Conservation (phyloP, 2,888 invertebrate genomes). For the Pseudococcus jackbeardsleyi region DNA sequence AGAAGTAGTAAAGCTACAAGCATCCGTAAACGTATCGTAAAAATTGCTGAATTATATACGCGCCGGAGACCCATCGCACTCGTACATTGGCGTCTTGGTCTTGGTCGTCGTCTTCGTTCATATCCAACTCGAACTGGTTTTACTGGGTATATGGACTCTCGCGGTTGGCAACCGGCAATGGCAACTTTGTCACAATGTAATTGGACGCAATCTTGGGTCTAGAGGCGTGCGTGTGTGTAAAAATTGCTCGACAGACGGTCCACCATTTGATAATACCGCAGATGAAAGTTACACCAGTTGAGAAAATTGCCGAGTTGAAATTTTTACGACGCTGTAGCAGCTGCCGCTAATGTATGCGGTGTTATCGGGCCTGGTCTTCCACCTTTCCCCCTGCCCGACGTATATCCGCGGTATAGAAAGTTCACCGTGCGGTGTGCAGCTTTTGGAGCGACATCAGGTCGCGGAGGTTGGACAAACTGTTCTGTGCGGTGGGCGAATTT, state of each 20-base stretch:
- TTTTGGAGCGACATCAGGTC: too few relatives aligned
- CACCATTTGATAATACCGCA: constrained; percentile 26
- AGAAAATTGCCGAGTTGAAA: constrained; percentile 31
- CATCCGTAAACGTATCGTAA: not conserved
- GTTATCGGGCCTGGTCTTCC: not conserved
- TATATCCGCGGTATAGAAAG: not conserved
- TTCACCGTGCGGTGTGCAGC: too few relatives aligned
- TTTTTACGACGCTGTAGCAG: constrained; percentile 25
- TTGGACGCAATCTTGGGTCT: not conserved
- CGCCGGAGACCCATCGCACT: not conserved
- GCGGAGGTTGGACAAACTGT: too few relatives aligned
- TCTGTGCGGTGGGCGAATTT: too few relatives aligned
- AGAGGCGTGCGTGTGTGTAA: not conserved
- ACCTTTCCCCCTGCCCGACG: not conserved
- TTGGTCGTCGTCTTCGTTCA: not conserved
- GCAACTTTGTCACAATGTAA: constrained; percentile 4
- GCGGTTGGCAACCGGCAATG: not conserved
- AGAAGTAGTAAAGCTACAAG: not conserved
- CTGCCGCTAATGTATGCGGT: constrained; percentile 30
- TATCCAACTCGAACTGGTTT: constrained; percentile 20
- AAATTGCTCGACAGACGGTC: not conserved
- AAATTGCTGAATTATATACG: constrained; percentile 14
- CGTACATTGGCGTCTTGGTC: constrained; percentile 12
- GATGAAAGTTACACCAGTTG: constrained; percentile 44
- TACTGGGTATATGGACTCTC: not conserved